Base-by-base conservation (phyloP, 1,140 invertebrate species). In the Andricus grossulariae region DNA sequence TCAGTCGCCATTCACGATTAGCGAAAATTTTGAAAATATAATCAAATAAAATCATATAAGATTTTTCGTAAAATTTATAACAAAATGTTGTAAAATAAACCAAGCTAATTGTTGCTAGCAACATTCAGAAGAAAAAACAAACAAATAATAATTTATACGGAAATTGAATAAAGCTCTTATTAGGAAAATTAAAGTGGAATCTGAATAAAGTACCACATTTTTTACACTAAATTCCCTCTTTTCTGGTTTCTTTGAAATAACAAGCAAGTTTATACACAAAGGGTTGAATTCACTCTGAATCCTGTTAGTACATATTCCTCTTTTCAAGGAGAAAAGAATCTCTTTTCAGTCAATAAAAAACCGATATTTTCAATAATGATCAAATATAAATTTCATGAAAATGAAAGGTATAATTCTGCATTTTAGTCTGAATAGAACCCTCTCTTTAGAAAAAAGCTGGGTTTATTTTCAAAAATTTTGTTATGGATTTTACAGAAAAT, bases 101-200 rank as follows among this genome's bases (percentile, higher is more conserved):
- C n/a, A n/a, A n/a, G 3, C 25, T 25, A 25, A 25, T 25, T 25
- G 25, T n/a, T n/a, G 25, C 3, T 25, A 25, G 3, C 3, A 25
- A 3, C 3, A 25, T 25, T 3, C 13, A 32, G 13, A 60, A 60
- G 21, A 60, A 25, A 60, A 60, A 25, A 16, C 21, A 5, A 21
- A 39, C 57, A 66, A 25, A 66, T 66, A 39, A 66, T 66, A 66
- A 39, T 39, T 66, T 66, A 39, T 21, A 66, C 25, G 25, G 57
- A 66, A 66, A 66, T 32, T 66, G 57, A 66, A 66, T 66, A 66
- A 66, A 66, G 57, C 57, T 66, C 57, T 66, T 39, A 66, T 66
- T 66, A 66, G 32, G 25, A 25, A 66, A 21, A 66, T 32, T 15
- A 66, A 66, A 16, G n/a, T 66, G 13, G 39, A 66, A 66, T 66